Conservation (phyloP, 2,888 invertebrate species). For the Buathra laborator region DNA sequence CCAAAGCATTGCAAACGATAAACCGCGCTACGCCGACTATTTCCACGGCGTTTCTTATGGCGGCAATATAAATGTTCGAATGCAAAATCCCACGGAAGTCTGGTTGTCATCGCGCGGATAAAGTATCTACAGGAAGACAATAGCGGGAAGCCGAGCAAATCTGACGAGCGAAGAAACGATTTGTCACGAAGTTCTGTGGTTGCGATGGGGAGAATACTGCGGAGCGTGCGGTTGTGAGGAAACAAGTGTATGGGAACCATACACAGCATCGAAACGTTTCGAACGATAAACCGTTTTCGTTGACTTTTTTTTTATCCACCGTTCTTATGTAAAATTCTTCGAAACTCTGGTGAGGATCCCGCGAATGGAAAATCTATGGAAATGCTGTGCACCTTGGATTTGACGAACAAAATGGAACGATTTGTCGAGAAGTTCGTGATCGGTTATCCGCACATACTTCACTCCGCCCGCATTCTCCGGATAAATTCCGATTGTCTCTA, state of each 20-base stretch:
- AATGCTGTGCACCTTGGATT: background rate
- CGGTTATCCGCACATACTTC: constrained; percentile 11
- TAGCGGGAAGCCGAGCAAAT: background rate
- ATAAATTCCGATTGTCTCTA: constrained; percentile 1
- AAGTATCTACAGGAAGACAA: constrained; percentile 1
- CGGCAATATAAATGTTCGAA: constrained; percentile 66
- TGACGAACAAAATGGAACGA: constrained; percentile 22
- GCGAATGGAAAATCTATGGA: constrained; percentile 15
- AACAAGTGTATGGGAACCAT: background rate
- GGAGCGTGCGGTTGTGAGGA: background rate
- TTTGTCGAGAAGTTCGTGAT: constrained; percentile 29
- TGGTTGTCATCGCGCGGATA: background rate
- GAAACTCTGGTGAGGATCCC: constrained; percentile 24
- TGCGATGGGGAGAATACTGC: background rate
- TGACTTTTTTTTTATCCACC: background rate
- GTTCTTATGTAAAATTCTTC: constrained; percentile 69
- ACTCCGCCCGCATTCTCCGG: background rate
- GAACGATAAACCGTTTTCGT: constrained; percentile 73
- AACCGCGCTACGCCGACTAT: constrained; percentile 58
- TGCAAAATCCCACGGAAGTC: constrained; percentile 70
- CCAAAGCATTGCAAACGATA: constrained; percentile 76
- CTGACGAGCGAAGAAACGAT: constrained; percentile 23
- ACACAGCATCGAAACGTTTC: background rate
- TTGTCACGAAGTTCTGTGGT: constrained; percentile 11
- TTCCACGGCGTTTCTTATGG: constrained; percentile 2